These are phyloP conservation scores for Papilio machaon DNA, from an alignment of 1,140 invertebrate species.

Conservation along the genomic window DNA sequence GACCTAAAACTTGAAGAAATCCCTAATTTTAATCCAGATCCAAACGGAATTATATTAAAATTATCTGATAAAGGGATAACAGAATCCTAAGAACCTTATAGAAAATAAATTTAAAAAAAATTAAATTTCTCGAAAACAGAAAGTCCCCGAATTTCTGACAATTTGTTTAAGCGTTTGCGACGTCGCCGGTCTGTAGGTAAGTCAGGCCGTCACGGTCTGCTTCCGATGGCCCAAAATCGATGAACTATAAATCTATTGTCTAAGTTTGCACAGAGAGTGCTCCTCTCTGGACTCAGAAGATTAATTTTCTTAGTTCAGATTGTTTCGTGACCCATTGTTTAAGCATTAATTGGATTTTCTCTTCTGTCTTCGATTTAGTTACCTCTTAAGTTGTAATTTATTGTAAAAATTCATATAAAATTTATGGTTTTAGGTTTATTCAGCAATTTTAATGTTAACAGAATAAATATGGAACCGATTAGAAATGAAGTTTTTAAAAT, in stretches of 20 bases:
- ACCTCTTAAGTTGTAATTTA: slow-evolving; percentile 63
- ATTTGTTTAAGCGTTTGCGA: slow-evolving; percentile 26
- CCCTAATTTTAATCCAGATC: neutral
- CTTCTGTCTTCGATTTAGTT: slow-evolving; percentile 77
- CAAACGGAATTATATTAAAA: neutral
- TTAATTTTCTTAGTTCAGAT: slow-evolving; percentile 82
- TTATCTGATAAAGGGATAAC: neutral
- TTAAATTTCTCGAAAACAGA: neutral
- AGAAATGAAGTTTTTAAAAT: neutral
- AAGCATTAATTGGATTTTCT: slow-evolving; percentile 80
- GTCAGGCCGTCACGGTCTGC: slow-evolving; percentile 58
- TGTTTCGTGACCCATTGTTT: slow-evolving; percentile 80
- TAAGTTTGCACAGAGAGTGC: slow-evolving; percentile 78
- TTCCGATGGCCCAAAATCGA: slow-evolving; percentile 76
- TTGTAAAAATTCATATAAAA: slow-evolving; percentile 47
- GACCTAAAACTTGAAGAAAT: too few relatives aligned
- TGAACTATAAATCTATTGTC: slow-evolving; percentile 81
- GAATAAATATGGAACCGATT: neutral
- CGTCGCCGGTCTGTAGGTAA: slow-evolving; percentile 38
- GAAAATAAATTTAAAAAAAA: neutral
- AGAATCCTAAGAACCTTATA: neutral
- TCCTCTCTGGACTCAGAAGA: slow-evolving; percentile 77
- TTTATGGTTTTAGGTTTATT: neutral
- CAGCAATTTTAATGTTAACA: neutral
- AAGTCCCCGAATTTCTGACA: slow-evolving; percentile 14